Conservation (phyloP, 2,888 invertebrate species). For the Ditula angustiorana region DNA sequence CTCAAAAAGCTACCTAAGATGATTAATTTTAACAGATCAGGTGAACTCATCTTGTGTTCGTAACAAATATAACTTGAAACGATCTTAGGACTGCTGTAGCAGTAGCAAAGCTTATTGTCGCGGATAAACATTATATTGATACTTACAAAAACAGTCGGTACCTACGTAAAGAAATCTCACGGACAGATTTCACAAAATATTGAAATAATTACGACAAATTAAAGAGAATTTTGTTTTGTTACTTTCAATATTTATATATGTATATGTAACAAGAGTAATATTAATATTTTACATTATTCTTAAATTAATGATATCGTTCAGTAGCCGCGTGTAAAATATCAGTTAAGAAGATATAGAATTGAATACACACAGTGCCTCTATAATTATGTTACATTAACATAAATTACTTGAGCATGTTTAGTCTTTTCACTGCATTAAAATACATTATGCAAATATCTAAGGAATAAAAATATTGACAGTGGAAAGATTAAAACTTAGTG, state of each 20-base stretch:
- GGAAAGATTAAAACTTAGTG: conserved; percentile 78
- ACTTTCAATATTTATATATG: conserved; percentile 18
- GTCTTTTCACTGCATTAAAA: conserved; percentile 71
- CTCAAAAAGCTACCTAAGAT: too few species aligned
- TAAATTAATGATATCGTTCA: conserved; percentile 58
- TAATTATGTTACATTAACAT: conserved; percentile 86
- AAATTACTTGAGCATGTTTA: conserved; percentile 82
- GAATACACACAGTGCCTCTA: conserved; percentile 86
- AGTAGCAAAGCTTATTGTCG: conserved; percentile 1
- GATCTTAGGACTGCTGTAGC: neutral
- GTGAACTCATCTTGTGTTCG: neutral
- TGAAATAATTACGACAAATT: conserved; percentile 37
- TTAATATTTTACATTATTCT: conserved; percentile 56
- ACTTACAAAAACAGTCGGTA: conserved; percentile 4
- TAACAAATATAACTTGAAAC: neutral
- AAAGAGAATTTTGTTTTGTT: conserved; percentile 42
- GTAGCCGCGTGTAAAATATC: conserved; percentile 72
- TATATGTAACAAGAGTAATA: conserved; percentile 43
- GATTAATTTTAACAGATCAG: neutral
- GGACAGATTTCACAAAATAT: conserved; percentile 13
- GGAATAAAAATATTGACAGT: conserved; percentile 54
- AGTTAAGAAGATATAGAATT: conserved; percentile 72
- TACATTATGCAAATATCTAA: conserved; percentile 43
- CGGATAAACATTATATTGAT: conserved; percentile 9
- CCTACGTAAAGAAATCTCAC: conserved; percentile 9